Evolutionary conservation across 2,888 invertebrate genomes (phyloP).

Genomic region (Apamea anceps): DNA sequence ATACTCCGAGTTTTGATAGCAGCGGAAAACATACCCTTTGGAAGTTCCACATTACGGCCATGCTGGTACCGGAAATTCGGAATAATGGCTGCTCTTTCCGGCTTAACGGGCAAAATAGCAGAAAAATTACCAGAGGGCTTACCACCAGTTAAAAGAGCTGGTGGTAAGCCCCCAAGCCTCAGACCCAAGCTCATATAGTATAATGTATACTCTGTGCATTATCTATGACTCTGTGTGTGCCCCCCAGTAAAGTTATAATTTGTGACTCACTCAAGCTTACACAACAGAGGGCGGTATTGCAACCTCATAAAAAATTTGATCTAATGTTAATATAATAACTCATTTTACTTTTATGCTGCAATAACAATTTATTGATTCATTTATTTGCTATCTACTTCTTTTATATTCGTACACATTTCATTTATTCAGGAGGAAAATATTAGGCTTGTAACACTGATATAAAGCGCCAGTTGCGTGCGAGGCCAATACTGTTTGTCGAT

Average conservation of each 20-base stretch:
- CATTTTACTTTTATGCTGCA: not conserved
- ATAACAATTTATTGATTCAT: not conserved
- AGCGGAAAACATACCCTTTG: not conserved
- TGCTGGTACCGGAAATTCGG: not conserved
- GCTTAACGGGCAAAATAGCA: too few relatives aligned
- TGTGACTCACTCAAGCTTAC: constrained; percentile 29
- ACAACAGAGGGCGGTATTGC: constrained; percentile 34
- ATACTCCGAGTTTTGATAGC: not conserved
- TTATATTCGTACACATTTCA: not conserved
- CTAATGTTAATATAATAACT: not conserved
- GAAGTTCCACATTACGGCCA: not conserved
- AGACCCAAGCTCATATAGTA: too few relatives aligned
- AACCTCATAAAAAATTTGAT: not conserved
- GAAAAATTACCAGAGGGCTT: not conserved
- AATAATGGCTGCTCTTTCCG: not conserved
- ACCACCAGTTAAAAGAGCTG: too few relatives aligned
- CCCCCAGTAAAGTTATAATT: not conserved
- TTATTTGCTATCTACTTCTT: not conserved
- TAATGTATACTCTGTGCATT: too few relatives aligned
- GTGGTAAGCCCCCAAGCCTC: too few relatives aligned
- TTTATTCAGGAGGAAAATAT: not conserved
- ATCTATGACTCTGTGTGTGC: too few relatives aligned
- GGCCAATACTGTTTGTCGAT: constrained; percentile 14
- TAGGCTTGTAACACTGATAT: constrained; percentile 36
- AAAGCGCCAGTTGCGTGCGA: not conserved